Percentiles rank a stretch among this genome's conserved stretches.
These are phyloP conservation scores for Amiota mariae DNA, from an alignment of 2,888 invertebrate species.

Conservation along the genomic window DNA sequence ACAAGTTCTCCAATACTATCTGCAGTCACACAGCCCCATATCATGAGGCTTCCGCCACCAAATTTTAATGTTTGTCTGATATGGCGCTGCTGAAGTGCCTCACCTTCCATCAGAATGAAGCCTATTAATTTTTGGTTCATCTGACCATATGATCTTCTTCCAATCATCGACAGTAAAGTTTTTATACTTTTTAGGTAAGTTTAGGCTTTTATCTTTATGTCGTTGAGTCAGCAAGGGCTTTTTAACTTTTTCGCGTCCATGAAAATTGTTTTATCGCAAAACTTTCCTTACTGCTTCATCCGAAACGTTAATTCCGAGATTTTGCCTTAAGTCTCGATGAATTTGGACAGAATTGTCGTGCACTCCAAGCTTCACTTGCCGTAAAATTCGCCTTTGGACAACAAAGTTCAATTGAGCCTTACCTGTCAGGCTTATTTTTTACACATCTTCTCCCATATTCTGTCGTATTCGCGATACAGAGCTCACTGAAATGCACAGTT, in stretches of 20 bases:
- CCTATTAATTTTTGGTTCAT: not conserved
- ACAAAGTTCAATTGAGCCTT: not conserved
- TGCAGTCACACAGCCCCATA: not conserved
- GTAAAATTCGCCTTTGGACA: not conserved
- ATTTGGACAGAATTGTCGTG: not conserved
- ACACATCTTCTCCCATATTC: no score
- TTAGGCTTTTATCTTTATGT: not conserved
- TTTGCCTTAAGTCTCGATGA: not conserved
- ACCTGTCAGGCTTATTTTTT: not conserved
- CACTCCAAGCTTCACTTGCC: not conserved
- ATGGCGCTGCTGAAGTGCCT: no score
- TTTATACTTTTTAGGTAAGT: not conserved
- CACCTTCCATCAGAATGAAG: not conserved
- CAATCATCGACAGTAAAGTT: not conserved
- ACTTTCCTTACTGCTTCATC: not conserved
- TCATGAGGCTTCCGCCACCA: no score
- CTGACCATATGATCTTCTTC: not conserved
- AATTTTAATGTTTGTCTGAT: no score
- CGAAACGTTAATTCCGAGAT: slow-evolving; percentile 1
- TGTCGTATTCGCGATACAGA: no score
- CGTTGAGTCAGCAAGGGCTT: no score
- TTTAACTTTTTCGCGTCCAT: no score
- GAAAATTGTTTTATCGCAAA: not conserved
- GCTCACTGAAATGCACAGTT: no score
- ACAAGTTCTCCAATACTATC: not conserved